These are phyloP conservation scores for Enhydra lutris DNA, from an alignment of 2,113 vertebrate species.

Conservation along the genomic window DNA sequence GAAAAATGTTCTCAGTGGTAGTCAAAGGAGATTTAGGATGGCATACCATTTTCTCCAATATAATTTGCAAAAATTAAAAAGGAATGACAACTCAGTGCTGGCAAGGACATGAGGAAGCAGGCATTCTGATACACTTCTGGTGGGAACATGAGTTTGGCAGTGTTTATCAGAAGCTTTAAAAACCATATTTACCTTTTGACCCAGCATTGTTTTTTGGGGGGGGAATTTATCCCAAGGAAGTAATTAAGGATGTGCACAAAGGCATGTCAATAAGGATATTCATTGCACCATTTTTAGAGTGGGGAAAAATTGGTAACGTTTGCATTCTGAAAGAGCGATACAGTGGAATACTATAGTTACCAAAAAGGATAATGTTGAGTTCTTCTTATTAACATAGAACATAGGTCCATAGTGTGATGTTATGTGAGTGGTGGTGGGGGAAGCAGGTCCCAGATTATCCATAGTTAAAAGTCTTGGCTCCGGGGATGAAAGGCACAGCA, in stretches of 20 bases:
- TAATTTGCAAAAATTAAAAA: conserved; percentile 44
- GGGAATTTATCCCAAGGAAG: conserved; percentile 40
- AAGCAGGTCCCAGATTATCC: conserved; percentile 1
- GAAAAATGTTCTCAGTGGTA: conserved; percentile 27
- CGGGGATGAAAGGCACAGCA: not conserved
- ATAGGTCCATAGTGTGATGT: not conserved
- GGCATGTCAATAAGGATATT: conserved; percentile 37
- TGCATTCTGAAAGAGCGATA: conserved; percentile 19
- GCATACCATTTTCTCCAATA: conserved; percentile 29
- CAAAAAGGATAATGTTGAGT: not conserved
- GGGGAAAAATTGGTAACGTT: not conserved
- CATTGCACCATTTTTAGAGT: conserved; percentile 31
- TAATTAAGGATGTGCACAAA: conserved; percentile 15
- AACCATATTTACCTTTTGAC: conserved; percentile 26
- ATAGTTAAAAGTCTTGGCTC: not conserved
- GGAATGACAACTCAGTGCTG: conserved; percentile 28
- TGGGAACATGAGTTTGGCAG: conserved; percentile 1
- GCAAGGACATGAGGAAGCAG: not conserved
- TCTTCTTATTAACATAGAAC: conserved; percentile 16
- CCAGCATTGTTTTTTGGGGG: not conserved
- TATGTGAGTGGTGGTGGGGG: not conserved
- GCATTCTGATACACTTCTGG: not conserved
- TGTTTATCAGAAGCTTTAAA: conserved; percentile 41
- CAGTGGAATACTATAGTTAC: not conserved
- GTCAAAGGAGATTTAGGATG: conserved; percentile 26